Evolutionary conservation across 2,797 vertebrate species (phyloP), one percentile per base, ranked within the genome.

Genomic region (Acrocephalus scirpaceus): DNA sequence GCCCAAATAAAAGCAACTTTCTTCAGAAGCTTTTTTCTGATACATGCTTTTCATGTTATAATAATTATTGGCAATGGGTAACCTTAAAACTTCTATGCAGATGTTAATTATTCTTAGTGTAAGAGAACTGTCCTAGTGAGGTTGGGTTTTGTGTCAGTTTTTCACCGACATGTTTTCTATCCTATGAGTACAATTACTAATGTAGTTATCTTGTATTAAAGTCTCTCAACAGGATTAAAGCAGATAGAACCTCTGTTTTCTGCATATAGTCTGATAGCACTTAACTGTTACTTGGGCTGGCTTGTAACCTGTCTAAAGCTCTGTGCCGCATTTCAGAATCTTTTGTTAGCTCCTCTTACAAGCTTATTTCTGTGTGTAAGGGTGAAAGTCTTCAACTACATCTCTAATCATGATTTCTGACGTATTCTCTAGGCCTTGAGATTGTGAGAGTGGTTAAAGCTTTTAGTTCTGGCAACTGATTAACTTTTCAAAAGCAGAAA

Each of bases 1-100:
- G 26, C 48, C 56, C 80, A 67, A 38, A 76, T 80, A 73, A 93
- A 94, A 83, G 15, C 36, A 90, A 72, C 74, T 96, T 96, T 81
- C 47, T 94, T 70, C n/a, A 86, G 77, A 69, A 60, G 21, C 10
- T 56, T 92, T 47, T 81, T 92, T 80, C 32, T 75, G 48, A 21
- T 81, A n/a, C 14, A 5, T 78, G 15, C 22, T 91, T 92, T 95
- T 86, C 53, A 58, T 3, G 1, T 83, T 76, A 27, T 32, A 45
- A 13, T 92, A 66, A 3, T 77, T 26, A 76, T 14, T 56, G 66
- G 21, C 21, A 73, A n/a, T 18, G 16, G 15, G 15, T 51, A 73
- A 60, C 27, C 29, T 79, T 38, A 65, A 74, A 84, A 32, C 50
- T 74, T 73, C 75, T 32, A 65, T 8, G 10, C 48, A 86, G 70